Conservation (phyloP, 2,888 invertebrate species). For the Hecatera dysodea region DNA sequence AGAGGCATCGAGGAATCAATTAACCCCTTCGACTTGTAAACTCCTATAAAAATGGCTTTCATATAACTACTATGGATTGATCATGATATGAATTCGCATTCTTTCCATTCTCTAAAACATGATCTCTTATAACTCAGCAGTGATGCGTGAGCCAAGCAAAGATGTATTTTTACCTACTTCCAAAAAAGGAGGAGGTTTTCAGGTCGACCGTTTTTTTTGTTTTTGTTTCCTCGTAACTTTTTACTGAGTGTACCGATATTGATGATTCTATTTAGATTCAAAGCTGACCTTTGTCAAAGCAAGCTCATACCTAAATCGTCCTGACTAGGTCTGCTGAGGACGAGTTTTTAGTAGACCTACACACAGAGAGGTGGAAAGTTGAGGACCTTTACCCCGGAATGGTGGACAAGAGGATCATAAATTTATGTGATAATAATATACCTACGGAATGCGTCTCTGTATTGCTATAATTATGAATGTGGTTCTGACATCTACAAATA, state of each 20-base stretch:
- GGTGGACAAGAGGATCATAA: neutral
- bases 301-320: too few relatives aligned
- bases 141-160: too few relatives aligned
- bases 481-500: conserved; percentile 4
- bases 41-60: neutral
- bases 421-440: neutral
- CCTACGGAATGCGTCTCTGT: conserved; percentile 31
- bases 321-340: too few relatives aligned
- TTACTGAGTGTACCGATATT: too few relatives aligned
- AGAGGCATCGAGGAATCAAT: conserved; percentile 19
- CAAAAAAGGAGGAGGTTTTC: too few relatives aligned
- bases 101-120: too few relatives aligned
- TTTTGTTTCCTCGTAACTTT: too few relatives aligned
- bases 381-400: neutral
- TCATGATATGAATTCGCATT: neutral
- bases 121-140: too few relatives aligned
- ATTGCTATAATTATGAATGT: conserved; percentile 2
- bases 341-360: neutral
- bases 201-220: too few relatives aligned
- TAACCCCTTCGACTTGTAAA: neutral
- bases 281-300: too few relatives aligned
- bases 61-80: neutral
- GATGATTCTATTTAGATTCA: too few relatives aligned
- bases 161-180: too few relatives aligned
- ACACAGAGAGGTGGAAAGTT: neutral